These are phyloP conservation scores for Spizella passerina DNA, from an alignment of 2,797 vertebrate genomes.

Conservation along the genomic window DNA sequence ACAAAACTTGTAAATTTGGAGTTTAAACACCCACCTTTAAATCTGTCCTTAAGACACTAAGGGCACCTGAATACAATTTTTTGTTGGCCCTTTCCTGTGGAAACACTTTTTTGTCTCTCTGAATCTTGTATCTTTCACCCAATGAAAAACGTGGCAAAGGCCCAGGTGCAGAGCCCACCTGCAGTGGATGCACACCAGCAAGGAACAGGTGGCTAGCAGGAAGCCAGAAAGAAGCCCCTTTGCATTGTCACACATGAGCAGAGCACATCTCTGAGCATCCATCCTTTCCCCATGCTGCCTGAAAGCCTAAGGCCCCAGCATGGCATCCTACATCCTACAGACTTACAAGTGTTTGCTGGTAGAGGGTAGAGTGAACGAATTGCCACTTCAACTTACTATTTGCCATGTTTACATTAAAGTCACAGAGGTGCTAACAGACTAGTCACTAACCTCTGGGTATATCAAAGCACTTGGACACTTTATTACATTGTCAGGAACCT, in stretches of 20 bases:
- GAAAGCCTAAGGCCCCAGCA: neutral
- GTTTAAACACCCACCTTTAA: neutral
- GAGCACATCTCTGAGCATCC: neutral
- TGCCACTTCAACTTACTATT: neutral
- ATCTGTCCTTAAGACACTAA: neutral
- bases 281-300: neutral
- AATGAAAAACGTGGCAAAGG: neutral
- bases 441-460: neutral
- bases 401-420: neutral
- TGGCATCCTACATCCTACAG: rapidly evolving
- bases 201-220: neutral
- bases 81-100: neutral
- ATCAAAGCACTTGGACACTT: neutral
- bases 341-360: neutral
- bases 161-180: neutral
- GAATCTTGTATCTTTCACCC: neutral
- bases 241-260: neutral
- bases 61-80: neutral
- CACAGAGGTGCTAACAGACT: neutral
- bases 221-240: neutral
- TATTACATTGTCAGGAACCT: neutral
- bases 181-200: neutral
- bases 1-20: neutral
- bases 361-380: neutral
- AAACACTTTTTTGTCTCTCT: neutral